Evolutionary conservation across 2,797 vertebrate species (phyloP).

Genomic region (Triplophysa yarkandensis): DNA sequence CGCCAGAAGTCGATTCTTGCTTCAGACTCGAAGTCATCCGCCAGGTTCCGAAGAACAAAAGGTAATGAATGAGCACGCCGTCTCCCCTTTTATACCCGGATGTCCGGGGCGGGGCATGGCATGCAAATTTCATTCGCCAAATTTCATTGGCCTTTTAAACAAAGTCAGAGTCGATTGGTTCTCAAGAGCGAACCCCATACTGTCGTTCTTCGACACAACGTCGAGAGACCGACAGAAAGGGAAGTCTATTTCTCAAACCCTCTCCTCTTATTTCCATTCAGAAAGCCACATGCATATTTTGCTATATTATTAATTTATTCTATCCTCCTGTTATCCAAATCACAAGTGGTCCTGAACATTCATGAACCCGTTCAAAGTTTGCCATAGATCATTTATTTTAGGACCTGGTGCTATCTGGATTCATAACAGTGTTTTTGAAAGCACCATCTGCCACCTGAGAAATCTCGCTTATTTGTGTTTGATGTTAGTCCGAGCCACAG

Average conservation of each 20-base stretch:
- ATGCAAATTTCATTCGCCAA: too few relatives aligned
- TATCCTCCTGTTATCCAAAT: constrained; percentile 52
- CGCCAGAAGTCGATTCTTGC: too few relatives aligned
- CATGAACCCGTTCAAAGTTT: constrained; percentile 48
- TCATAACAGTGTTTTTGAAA: constrained; percentile 65
- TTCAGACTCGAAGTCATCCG: too few relatives aligned
- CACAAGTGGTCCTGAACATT: constrained; percentile 55
- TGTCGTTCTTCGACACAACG: too few relatives aligned
- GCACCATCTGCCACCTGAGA: constrained; percentile 69
- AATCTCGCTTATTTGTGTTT: constrained; percentile 65
- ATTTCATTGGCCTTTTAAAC: too few relatives aligned
- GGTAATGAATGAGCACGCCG: too few relatives aligned
- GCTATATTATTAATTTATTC: constrained; percentile 51
- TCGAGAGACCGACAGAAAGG: too few relatives aligned
- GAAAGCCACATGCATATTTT: constrained; percentile 30
- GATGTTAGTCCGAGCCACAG: constrained; percentile 62
- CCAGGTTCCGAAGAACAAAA: too few relatives aligned
- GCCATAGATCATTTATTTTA: constrained; percentile 66
- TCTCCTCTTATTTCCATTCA: not conserved
- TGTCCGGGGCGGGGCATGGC: too few relatives aligned
- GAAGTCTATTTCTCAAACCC: not conserved
- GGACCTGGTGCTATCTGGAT: constrained; percentile 69
- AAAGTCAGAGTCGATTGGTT: too few relatives aligned
- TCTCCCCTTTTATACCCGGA: too few relatives aligned
- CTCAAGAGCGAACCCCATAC: too few relatives aligned